Evolutionary conservation across 2,797 vertebrate genomes (phyloP).

Genomic region (Heteromormyrus szaboi): DNA sequence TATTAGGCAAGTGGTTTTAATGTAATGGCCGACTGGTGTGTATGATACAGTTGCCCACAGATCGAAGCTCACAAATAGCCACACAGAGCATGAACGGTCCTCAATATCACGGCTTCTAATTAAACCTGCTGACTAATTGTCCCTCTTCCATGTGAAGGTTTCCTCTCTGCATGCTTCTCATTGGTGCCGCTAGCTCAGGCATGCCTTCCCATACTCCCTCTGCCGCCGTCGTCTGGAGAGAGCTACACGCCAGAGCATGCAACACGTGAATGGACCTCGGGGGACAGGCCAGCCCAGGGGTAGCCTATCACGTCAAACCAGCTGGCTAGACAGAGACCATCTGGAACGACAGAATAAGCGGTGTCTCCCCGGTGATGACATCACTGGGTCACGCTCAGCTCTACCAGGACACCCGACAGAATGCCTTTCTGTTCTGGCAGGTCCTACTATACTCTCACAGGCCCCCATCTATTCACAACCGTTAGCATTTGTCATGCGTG

Average conservation of each 20-base stretch:
- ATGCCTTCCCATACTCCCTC: neutral
- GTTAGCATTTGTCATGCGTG: constrained; percentile 1
- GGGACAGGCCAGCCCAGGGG: constrained; percentile 17
- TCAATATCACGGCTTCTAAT: neutral
- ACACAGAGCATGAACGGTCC: neutral
- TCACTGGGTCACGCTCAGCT: constrained; percentile 18
- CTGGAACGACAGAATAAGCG: constrained; percentile 15
- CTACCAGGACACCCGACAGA: constrained; percentile 27
- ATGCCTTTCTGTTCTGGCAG: neutral
- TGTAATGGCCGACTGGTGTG: neutral
- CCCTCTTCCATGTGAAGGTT: neutral
- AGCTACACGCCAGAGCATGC: neutral
- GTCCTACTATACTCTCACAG: constrained; percentile 22
- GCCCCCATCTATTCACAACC: neutral
- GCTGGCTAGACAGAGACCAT: constrained; percentile 13
- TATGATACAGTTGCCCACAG: neutral
- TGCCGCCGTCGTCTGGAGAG: neutral
- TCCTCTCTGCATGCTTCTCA: neutral
- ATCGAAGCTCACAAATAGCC: neutral
- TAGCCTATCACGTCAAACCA: constrained; percentile 25
- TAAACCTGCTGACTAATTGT: neutral
- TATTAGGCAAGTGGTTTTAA: neutral
- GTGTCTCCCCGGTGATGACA: constrained; percentile 10
- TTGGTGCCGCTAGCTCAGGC: neutral
- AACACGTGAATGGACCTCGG: neutral